phyloP scores from a whole-genome alignment of 23 tunicate species.

The Halocynthia roretzi region DNA sequence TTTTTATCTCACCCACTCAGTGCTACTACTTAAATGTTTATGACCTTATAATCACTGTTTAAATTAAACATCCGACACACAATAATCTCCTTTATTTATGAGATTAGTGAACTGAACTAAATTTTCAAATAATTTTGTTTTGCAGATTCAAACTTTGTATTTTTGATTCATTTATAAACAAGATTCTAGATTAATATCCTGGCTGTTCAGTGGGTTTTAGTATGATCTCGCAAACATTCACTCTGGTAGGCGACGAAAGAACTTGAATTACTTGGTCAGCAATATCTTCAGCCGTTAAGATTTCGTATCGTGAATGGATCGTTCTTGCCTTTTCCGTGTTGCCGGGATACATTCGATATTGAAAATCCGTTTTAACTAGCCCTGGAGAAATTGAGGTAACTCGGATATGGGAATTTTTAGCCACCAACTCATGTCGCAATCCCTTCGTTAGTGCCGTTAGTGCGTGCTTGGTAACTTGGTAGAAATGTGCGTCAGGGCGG shows the following conservation, averaged over 20 bases:
- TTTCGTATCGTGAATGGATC: constrained; percentile 3
- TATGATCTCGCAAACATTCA: constrained; percentile 54
- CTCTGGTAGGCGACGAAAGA: constrained; percentile 37
- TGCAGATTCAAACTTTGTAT: too few species aligned
- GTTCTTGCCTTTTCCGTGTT: constrained; percentile 36
- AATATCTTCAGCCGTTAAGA: constrained; percentile 42
- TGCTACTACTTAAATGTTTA: too few species aligned
- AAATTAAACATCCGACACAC: too few species aligned
- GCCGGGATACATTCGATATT: constrained; percentile 12
- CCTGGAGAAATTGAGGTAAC: constrained; percentile 67
- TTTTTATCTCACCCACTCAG: too few species aligned
- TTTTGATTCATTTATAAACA: too few species aligned
- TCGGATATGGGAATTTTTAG: constrained; percentile 37
- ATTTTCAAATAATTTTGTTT: too few species aligned
- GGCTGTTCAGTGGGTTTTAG: constrained; percentile 42
- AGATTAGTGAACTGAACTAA: neutral
- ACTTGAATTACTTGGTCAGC: constrained; percentile 51
- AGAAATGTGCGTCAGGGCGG: constrained; percentile 29
- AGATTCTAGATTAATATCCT: neutral
- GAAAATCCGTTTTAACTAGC: constrained; percentile 45
- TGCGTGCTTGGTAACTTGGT: constrained; percentile 58
- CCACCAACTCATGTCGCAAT: constrained; percentile 35
- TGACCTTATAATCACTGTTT: too few species aligned
- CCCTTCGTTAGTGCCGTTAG: constrained; percentile 59
- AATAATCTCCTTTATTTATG: neutral